These are phyloP conservation scores for Mesaphorura yosii DNA, from an alignment of 1,140 invertebrate genomes.

Conservation along the genomic window DNA sequence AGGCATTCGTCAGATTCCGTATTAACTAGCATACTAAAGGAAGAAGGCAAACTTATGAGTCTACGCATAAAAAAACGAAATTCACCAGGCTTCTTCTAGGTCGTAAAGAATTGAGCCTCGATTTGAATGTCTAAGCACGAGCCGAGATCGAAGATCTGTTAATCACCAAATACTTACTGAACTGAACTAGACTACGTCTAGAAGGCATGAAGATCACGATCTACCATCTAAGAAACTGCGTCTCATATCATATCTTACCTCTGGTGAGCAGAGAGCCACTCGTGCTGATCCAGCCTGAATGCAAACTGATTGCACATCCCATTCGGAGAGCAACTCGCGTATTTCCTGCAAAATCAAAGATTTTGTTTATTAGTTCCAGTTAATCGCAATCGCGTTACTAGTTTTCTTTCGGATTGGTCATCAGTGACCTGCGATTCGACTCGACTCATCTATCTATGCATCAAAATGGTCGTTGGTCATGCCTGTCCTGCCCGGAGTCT, in stretches of 20 bases:
- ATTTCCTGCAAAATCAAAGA: no score
- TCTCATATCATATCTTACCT: no score
- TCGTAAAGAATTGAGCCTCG: not conserved
- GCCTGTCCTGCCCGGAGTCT: no score
- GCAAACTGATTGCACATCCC: conserved; percentile 35
- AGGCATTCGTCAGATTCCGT: not conserved
- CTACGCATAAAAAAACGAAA: not conserved
- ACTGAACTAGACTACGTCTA: not conserved
- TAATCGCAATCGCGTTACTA: no score
- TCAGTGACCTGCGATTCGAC: no score
- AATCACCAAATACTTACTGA: not conserved
- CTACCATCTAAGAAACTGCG: no score
- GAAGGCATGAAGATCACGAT: conserved; percentile 6
- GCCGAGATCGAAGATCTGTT: not conserved
- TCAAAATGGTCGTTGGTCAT: no score
- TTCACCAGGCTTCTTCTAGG: not conserved
- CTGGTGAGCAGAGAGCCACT: conserved; percentile 36
- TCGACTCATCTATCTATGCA: no score
- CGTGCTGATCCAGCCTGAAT: conserved; percentile 36
- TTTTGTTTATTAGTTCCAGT: no score
- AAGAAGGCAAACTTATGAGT: not conserved
- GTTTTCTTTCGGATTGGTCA: no score
- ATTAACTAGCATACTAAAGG: not conserved
- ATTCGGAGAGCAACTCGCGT: conserved; percentile 35
- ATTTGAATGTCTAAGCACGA: not conserved